These are phyloP conservation scores for Heliopora coerulea DNA, from an alignment of 92 coral and sea anemone species.

Conservation along the genomic window DNA sequence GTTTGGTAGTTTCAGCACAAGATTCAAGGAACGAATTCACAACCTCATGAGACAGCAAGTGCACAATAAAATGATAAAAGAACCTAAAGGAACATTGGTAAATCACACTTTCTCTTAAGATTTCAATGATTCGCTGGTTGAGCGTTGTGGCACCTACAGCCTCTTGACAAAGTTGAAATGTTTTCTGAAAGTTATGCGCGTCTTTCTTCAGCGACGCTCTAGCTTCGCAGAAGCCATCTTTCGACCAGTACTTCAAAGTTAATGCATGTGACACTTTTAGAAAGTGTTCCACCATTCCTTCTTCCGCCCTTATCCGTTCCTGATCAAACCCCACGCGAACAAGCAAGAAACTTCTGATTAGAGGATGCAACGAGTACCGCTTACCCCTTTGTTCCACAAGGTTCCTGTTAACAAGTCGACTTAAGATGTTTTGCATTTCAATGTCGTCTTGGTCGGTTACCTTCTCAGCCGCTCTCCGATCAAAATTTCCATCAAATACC, in stretches of 20 bases:
- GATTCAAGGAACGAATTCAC: constrained; percentile 7
- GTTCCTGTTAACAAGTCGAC: neutral
- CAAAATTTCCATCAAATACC: constrained; percentile 49
- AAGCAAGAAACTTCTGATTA: neutral
- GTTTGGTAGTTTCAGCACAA: neutral
- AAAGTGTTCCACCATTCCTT: constrained; percentile 16
- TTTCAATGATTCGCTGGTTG: neutral
- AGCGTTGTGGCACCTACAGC: neutral
- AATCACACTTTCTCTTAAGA: constrained; percentile 5
- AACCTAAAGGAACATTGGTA: constrained; percentile 22
- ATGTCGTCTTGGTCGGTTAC: neutral
- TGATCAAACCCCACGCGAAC: neutral
- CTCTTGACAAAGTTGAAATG: neutral
- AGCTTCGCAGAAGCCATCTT: constrained; percentile 2
- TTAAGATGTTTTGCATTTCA: neutral
- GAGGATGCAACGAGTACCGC: neutral
- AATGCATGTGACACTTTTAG: constrained; percentile 2
- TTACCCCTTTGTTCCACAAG: neutral
- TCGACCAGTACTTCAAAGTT: neutral
- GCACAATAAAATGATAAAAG: constrained; percentile 3
- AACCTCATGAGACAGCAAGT: neutral
- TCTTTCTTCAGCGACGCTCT: neutral
- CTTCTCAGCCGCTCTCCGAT: constrained; percentile 38
- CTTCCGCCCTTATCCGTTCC: neutral
- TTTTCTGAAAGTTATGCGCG: constrained; percentile 14